Percentiles rank a stretch among this genome's conserved stretches.
Evolutionary conservation across 2,113 vertebrate species (phyloP).

Genomic region (Erythrocercus mccallii): DNA sequence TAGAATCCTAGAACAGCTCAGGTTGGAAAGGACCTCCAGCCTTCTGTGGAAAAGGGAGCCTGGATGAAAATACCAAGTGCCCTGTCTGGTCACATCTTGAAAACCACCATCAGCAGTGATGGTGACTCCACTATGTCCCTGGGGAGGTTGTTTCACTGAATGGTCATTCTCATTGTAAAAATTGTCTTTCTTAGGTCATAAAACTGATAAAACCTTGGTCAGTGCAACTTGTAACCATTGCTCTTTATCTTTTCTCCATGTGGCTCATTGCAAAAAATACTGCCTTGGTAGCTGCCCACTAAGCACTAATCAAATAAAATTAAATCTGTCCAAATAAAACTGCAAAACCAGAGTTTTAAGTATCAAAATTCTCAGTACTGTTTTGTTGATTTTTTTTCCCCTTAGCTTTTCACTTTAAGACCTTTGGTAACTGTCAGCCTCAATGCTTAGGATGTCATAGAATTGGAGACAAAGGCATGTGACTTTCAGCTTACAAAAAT

Average conservation of each 20-base stretch:
- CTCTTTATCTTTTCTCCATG: neutral
- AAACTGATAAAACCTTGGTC: neutral
- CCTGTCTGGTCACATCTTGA: neutral
- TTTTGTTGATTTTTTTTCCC: neutral
- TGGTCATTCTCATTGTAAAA: neutral
- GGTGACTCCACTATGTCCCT: neutral
- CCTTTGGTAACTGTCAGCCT: neutral
- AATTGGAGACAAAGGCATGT: neutral
- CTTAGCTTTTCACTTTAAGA: neutral
- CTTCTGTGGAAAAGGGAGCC: neutral
- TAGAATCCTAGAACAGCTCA: neutral
- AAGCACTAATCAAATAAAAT: neutral
- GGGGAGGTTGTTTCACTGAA: neutral
- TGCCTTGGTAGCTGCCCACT: neutral
- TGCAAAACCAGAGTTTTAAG: neutral
- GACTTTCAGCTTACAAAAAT: neutral
- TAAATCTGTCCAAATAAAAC: neutral
- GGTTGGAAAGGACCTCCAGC: neutral
- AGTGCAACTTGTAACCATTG: neutral
- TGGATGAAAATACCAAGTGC: neutral
- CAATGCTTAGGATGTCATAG: neutral
- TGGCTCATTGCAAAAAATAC: neutral
- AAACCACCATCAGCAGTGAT: neutral
- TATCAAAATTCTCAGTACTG: neutral
- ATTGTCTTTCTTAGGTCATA: neutral